Evolutionary conservation across 2,888 invertebrate species (phyloP).

Genomic region (Acanthopleura granulata): DNA sequence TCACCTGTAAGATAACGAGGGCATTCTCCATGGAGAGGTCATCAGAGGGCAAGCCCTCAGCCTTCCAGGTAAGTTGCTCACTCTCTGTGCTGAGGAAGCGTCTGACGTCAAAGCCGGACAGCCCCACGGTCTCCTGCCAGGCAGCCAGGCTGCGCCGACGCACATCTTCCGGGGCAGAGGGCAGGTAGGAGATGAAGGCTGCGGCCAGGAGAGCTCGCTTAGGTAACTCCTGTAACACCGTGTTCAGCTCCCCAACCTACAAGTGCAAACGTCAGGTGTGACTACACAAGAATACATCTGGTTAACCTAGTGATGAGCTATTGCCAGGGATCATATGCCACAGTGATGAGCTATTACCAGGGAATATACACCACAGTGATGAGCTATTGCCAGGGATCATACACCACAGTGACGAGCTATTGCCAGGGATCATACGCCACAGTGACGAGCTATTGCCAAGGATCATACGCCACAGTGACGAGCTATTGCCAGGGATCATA

Average conservation of each 20-base stretch:
- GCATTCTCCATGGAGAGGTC: constrained; percentile 85
- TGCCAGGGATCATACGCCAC: too few species aligned
- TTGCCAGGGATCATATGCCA: too few species aligned
- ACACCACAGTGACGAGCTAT: too few species aligned
- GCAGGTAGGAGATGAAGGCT: constrained; percentile 83
- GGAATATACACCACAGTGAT: too few species aligned
- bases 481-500: too few species aligned
- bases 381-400: too few species aligned
- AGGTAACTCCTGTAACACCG: constrained; percentile 77
- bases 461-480: too few species aligned
- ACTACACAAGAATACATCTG: too few species aligned
- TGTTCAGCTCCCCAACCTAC: constrained; percentile 72
- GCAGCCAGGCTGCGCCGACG: constrained; percentile 72
- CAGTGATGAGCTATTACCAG: too few species aligned
- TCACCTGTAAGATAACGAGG: constrained; percentile 81
- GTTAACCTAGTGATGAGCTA: too few species aligned
- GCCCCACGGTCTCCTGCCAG: constrained; percentile 70
- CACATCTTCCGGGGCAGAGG: constrained; percentile 79
- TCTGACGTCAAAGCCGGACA: constrained; percentile 73
- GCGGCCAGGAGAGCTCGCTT: constrained; percentile 80
- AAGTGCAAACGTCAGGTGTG: constrained; percentile 3
- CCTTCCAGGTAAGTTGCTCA: constrained; percentile 87
- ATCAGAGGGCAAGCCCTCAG: constrained; percentile 86
- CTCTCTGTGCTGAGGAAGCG: constrained; percentile 78
- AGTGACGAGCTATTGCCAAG: too few species aligned